Evolutionary conservation across 2,113 vertebrate genomes (phyloP), one percentile per base, ranked within the genome.

Genomic region (Sinocyclocheilus anophthalmus): DNA sequence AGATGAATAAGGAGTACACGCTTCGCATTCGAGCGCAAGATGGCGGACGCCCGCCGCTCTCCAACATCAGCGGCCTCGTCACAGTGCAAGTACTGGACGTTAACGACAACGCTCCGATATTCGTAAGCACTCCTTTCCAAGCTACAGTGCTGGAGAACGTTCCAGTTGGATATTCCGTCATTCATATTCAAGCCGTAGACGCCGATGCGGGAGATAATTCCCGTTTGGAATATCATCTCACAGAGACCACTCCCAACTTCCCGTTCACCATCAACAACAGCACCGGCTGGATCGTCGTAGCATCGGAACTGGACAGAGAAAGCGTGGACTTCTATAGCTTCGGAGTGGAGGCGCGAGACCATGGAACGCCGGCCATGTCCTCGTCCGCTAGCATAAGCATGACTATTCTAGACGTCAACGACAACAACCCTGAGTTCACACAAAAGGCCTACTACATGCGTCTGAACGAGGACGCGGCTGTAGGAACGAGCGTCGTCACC

Each of bases 101-200:
- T 22, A 99, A 99, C 0, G 98, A 99, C 90, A 99, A 99, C 0
- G 95, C 96, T 0, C 98, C 98, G 33, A 97, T 99, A 88, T 99
- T 99, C 0, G 97, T 99, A 88, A 99, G 97, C 92, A 98, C 97
- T 0, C 97, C 97, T 0, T 99, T 99, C 91, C 97, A 99, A 94
- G 96, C 97, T 50, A 97, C 98, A 0, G 97, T 99, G 14, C 92
- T 98, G 53, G 98, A 99, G 93, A 99, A 97, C 0, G 97, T 98
- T 22, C 97, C 97, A 0, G 55, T 97, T 22, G 98, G 98, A 82
- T 98, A 98, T 91, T 97, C 97, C 0, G 95, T 99, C 72, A 96
- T 99, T 84, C 97, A 99, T 3, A 89, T 98, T 57, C 98, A 99
- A 79, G 98, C 98, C 4, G 95, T 99, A 0, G 98, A 98, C 0